Conservation (phyloP, 2,888 invertebrate species). For the Aspidiotus rigidus region DNA sequence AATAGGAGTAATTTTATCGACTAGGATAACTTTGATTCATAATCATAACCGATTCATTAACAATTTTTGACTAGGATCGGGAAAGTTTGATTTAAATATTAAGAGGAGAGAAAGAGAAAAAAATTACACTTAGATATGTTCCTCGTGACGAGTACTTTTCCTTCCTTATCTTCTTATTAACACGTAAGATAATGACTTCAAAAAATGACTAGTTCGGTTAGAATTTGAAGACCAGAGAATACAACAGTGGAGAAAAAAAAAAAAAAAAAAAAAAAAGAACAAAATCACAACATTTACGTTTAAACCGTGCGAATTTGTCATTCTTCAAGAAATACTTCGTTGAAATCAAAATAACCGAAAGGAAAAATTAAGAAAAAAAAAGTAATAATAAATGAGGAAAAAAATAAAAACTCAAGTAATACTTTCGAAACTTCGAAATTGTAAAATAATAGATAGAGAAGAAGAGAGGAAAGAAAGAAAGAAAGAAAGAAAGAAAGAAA, state of each 20-base stretch:
- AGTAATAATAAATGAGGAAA: neutral
- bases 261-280: too few relatives aligned
- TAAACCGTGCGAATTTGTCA: neutral
- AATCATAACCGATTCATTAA: neutral
- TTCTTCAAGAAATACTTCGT: neutral
- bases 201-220: conserved; percentile 28
- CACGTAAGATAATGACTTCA: conserved; percentile 1
- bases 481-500: conserved; percentile 10
- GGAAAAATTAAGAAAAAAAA: neutral
- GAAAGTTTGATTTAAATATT: conserved; percentile 1
- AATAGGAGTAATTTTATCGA: neutral
- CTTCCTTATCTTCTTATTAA: neutral
- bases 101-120: neutral
- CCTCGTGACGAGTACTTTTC: neutral
- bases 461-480: conserved; percentile 5
- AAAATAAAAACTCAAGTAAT: neutral
- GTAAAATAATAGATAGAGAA: neutral
- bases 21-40: neutral
- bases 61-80: conserved; percentile 5
- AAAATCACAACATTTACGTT: neutral
- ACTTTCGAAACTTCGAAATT: too few relatives aligned
- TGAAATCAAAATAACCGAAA: neutral
- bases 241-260: neutral
- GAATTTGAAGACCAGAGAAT: conserved; percentile 24
- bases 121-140: neutral